Base-by-base conservation (phyloP, 2,888 invertebrate genomes). In the Myopa testacea region DNA sequence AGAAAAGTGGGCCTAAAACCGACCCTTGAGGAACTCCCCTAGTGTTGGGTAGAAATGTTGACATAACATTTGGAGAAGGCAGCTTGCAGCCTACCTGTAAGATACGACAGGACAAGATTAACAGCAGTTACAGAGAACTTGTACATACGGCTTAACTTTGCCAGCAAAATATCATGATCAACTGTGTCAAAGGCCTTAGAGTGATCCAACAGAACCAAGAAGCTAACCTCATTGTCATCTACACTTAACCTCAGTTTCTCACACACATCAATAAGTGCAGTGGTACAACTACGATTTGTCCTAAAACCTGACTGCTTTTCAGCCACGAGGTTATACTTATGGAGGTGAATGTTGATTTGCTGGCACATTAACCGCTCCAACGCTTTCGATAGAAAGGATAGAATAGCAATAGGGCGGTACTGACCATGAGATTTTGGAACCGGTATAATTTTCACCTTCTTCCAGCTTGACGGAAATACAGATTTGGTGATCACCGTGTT, bases 401-500 rank as follows among this genome's bases (percentile, higher is more conserved):
- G 38, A 19, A 65, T 65, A 26, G 65, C 65, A 65, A 65, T 65
- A 12, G 58, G 58, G n/a, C 58, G 16, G 12, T 58, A 58, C 58
- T 26, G 65, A 37, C 14, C 19, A n/a, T 19, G n/a, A 6, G 58
- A 16, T 58, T 58, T 58, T 16, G 65, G 38, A 8, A 65, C 65
- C 5, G 65, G 65, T 65, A 65, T 65, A 16, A 65, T 65, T 37
- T 65, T 65, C 26, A 1, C 65, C 14, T 38, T 65, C 34, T 65
- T 65, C 65, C 65, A 65, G 34, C 6, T 38, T 3, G 65, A 34
- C 19, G 65, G 65, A 65, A 37, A 65, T 26, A 34, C 16, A 16
- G 65, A 65, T 4, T 5, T 14, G 14, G 65, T 65, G 7, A 65
- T 14, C 6, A 65, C 34, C 7, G 34, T 65, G 37, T 65, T 65